Percentiles rank a stretch among this genome's conserved stretches.
phyloP scores from a whole-genome alignment of 2,888 invertebrate species.

The Trypoxylon attenuatum region DNA sequence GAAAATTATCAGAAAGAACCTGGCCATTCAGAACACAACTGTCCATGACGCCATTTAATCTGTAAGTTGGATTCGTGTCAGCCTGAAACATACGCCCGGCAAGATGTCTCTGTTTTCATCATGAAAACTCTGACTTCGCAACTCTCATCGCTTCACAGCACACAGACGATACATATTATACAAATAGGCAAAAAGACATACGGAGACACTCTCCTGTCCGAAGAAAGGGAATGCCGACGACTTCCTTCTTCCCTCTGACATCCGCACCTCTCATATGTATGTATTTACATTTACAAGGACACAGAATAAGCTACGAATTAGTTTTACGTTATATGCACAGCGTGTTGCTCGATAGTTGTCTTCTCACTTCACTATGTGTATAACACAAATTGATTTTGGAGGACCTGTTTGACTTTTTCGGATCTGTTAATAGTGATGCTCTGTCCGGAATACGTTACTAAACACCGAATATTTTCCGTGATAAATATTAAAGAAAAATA shows the following conservation, averaged over 20 bases:
- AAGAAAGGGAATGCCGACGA: slow-evolving; percentile 12
- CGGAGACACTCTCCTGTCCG: slow-evolving; percentile 20
- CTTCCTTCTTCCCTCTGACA: not conserved
- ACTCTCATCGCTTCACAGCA: slow-evolving; percentile 23
- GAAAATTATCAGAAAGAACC: slow-evolving; percentile 13
- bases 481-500: no score
- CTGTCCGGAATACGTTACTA: no score
- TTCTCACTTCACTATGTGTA: not conserved
- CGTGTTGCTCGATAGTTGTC: slow-evolving; percentile 44
- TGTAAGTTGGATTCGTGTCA: no score
- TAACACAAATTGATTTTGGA: no score
- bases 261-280: slow-evolving; percentile 25
- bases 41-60: no score
- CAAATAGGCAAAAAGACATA: slow-evolving; percentile 48
- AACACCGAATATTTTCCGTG: no score
- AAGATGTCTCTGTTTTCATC: not conserved
- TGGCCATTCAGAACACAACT: slow-evolving; percentile 1
- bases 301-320: slow-evolving; percentile 58
- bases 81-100: no score
- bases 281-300: slow-evolving; percentile 68
- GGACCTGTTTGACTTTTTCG: no score
- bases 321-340: slow-evolving; percentile 48
- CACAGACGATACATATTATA: slow-evolving; percentile 49
- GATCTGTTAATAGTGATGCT: no score
- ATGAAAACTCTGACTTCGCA: slow-evolving; percentile 8